Conservation (phyloP, 2,888 invertebrate genomes). For the Esperia sulphurella region DNA sequence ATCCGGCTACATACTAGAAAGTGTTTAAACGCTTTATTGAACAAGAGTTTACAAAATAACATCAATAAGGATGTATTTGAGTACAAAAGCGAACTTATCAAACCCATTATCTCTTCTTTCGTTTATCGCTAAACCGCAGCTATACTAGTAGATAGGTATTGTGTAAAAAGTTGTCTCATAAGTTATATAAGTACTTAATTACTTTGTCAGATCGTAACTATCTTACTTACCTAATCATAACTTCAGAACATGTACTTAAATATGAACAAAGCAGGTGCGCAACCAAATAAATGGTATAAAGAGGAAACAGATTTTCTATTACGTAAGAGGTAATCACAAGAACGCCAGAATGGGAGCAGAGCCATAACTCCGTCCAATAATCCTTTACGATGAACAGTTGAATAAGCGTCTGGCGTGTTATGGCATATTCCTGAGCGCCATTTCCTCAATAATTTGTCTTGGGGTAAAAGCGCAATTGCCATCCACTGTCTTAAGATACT, state of each 20-base stretch:
- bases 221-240: background rate
- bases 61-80: too few relatives aligned
- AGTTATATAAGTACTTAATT: background rate
- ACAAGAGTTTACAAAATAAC: too few relatives aligned
- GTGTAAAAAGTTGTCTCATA: background rate
- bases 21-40: too few relatives aligned
- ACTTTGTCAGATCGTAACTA: background rate
- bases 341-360: conserved; percentile 24
- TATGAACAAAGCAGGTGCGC: conserved; percentile 19
- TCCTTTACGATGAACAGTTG: conserved; percentile 53
- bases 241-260: conserved; percentile 12
- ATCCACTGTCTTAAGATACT: conserved; percentile 11
- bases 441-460: conserved; percentile 54
- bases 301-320: conserved; percentile 40
- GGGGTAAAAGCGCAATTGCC: conserved; percentile 22
- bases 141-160: too few relatives aligned
- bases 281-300: conserved; percentile 20
- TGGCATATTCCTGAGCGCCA: conserved; percentile 45
- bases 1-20: too few relatives aligned
- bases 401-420: conserved; percentile 49
- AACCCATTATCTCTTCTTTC: too few relatives aligned
- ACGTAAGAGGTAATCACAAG: conserved; percentile 36
- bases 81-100: too few relatives aligned
- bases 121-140: too few relatives aligned
- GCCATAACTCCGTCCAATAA: conserved; percentile 43